Evolutionary conservation across 2,888 invertebrate genomes (phyloP).

Genomic region (Amiota mariae): DNA sequence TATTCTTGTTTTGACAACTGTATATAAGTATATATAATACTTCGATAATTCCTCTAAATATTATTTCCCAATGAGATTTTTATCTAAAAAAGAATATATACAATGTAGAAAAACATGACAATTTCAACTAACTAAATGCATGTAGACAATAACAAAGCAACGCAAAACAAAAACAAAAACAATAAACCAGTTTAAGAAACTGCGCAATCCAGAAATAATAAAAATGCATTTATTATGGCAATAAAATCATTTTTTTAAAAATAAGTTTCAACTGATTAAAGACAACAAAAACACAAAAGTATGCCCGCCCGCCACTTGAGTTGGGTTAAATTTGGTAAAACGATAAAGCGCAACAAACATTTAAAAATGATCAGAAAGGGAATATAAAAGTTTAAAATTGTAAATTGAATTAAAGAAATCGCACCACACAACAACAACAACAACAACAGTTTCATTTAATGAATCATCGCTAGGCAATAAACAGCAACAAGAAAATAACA

Average conservation of each 20-base stretch:
- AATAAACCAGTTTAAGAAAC: background rate
- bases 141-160: background rate
- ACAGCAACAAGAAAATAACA: too few relatives aligned
- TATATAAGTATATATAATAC: too few relatives aligned
- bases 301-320: background rate
- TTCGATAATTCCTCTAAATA: too few relatives aligned
- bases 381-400: background rate
- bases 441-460: too few relatives aligned
- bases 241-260: background rate
- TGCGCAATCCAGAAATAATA: background rate
- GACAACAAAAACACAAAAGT: background rate
- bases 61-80: too few relatives aligned
- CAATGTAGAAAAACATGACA: too few relatives aligned
- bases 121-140: too few relatives aligned
- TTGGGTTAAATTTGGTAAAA: background rate
- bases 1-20: too few relatives aligned
- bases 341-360: background rate
- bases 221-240: constrained; percentile 7
- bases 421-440: background rate
- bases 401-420: background rate
- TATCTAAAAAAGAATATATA: too few relatives aligned
- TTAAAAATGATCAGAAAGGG: background rate
- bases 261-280: background rate
- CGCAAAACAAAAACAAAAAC: background rate
- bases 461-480: too few relatives aligned